Base-by-base conservation (phyloP, 1,140 invertebrate genomes). In the Ceratina australensis region DNA sequence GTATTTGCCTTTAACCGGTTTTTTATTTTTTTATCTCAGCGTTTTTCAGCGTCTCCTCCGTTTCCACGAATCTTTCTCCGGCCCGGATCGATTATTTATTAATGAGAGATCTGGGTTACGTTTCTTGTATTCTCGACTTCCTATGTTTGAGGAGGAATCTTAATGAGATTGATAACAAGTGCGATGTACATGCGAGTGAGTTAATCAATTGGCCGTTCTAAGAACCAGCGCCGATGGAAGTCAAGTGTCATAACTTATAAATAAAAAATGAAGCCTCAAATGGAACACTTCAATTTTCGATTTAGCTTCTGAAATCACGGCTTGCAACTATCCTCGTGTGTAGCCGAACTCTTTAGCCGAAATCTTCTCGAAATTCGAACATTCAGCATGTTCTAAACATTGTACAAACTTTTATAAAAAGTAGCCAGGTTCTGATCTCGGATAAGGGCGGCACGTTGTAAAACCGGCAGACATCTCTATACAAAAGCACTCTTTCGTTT, bases 71-170 rank as follows among this genome's bases (percentile, higher is more conserved):
- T 74, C 68, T 69, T 80, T 52, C 72, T 49, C 66, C 73, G 60
- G 61, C 78, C 76, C 63, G 26, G 5, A 33, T 75, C 79, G 85
- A 89, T 89, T 91, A 92, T 91, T 91, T 91, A 91, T 91, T 86
- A 81, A 78, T 82, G 72, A 61, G 79, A 77, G 81, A 89, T 87
- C 87, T 82, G 82, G 85, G 86, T 86, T 87, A 86, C 64, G 52
- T 26, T n/a, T 26, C 16, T 33, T 15, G 15, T 47, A 18, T 59
- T 16, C 52, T 4, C 12, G 65, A 68, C 77, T 84, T 85, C 75
- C 67, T 82, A 52, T 77, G 67, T 83, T 72, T 73, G 61, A 60
- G 75, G 54, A 72, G 72, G 73, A 7, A 13, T 15, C 22, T 63
- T 83, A 82, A 83, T 71, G 71, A 83, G 76, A 28, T 33, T 65